Conservation (phyloP, 2,888 invertebrate species). For the Phalera bucephala region DNA sequence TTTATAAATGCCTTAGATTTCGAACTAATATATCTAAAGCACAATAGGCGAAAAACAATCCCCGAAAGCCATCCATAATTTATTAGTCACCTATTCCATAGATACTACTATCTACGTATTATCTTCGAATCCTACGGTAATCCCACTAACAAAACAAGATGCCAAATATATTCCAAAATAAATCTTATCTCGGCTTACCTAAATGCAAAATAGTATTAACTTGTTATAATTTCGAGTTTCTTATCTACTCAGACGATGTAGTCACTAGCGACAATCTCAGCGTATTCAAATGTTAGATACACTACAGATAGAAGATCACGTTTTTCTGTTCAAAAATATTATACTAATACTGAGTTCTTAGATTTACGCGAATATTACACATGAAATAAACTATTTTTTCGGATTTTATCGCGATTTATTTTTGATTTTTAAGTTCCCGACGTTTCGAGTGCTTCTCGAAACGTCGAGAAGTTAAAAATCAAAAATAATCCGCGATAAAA, state of each 20-base stretch:
- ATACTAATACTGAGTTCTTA: too few species aligned
- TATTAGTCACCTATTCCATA: background rate
- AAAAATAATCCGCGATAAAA: too few species aligned
- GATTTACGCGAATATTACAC: too few species aligned
- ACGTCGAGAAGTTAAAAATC: too few species aligned
- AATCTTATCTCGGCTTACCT: constrained; percentile 49
- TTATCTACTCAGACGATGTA: constrained; percentile 49
- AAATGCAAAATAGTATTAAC: constrained; percentile 62
- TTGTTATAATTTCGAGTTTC: constrained; percentile 58
- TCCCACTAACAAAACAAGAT: constrained; percentile 11
- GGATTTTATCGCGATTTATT: too few species aligned
- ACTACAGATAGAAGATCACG: constrained; percentile 18
- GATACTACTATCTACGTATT: background rate
- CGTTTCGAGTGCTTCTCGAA: too few species aligned
- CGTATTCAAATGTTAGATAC: constrained; percentile 29
- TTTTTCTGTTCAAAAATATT: too few species aligned
- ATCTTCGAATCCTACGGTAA: constrained; percentile 1
- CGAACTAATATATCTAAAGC: too few species aligned
- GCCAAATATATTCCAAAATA: constrained; percentile 44
- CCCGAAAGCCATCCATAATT: background rate
- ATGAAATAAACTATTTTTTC: too few species aligned
- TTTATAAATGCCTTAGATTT: too few species aligned
- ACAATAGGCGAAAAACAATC: too few species aligned
- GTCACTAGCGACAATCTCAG: constrained; percentile 30
- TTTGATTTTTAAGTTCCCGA: too few species aligned